A percentile compares a stretch with the other conserved stretches of the same genome.
phyloP scores from a whole-genome alignment of 2,797 vertebrate genomes.

The Remorina albescens region DNA sequence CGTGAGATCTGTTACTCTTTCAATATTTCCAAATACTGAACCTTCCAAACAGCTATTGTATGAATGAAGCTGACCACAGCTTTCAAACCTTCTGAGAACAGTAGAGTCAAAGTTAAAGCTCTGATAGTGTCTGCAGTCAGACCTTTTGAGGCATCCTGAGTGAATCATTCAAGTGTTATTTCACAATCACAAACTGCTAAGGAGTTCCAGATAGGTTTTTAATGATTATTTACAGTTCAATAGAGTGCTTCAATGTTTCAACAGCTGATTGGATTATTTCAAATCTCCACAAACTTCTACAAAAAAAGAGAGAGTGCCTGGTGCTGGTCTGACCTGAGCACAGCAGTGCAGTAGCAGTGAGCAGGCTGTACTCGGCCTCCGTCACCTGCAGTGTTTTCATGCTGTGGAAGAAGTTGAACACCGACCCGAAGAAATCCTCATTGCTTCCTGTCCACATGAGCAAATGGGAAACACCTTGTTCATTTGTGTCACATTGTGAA shows the following conservation, averaged over 20 bases:
- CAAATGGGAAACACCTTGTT: background rate
- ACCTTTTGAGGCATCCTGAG: slow-evolving; percentile 10
- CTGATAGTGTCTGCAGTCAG: background rate
- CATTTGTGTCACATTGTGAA: background rate
- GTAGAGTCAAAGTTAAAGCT: background rate
- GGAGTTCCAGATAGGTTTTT: background rate
- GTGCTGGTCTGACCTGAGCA: slow-evolving; percentile 89
- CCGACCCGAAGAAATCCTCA: slow-evolving; percentile 89
- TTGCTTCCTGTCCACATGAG: slow-evolving; percentile 78
- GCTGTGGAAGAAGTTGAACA: slow-evolving; percentile 94
- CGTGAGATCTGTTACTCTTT: background rate
- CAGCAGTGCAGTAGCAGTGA: slow-evolving; percentile 91
- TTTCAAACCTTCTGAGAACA: background rate
- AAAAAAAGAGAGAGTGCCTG: background rate
- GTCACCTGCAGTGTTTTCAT: slow-evolving; percentile 90
- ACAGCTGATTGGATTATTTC: slow-evolving; percentile 19
- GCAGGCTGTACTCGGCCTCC: slow-evolving; percentile 91
- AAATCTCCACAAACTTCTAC: background rate
- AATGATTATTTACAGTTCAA: slow-evolving; percentile 7
- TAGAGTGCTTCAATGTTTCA: background rate
- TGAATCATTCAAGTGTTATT: slow-evolving; percentile 8
- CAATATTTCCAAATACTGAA: background rate
- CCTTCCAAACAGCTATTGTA: background rate
- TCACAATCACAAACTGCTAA: background rate
- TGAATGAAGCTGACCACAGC: background rate